These are phyloP conservation scores for Gallinago paraguaiae DNA, from an alignment of 2,113 vertebrate species.

Conservation along the genomic window DNA sequence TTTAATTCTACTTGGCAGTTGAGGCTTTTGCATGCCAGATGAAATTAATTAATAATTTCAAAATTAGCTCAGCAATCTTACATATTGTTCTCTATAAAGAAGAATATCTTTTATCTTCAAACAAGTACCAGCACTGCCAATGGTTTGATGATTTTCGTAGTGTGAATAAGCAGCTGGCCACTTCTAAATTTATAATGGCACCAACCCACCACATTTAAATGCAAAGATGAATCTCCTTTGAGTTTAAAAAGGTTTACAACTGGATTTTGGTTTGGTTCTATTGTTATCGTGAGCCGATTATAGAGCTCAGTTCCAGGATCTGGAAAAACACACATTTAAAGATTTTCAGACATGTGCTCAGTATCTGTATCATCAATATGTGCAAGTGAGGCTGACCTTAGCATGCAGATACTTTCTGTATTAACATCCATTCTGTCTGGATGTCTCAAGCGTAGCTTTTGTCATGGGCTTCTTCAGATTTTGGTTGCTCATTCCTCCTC, in stretches of 20 bases:
- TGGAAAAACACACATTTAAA: neutral
- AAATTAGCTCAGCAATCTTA: neutral
- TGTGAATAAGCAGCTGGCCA: neutral
- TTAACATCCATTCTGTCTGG: neutral
- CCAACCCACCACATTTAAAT: neutral
- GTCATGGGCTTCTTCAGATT: neutral
- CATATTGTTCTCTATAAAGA: neutral
- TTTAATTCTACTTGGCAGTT: neutral
- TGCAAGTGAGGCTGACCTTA: neutral
- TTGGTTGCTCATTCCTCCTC: neutral
- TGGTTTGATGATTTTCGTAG: neutral
- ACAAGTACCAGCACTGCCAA: neutral
- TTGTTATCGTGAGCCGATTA: neutral
- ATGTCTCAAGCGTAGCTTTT: neutral
- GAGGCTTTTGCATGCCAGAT: neutral
- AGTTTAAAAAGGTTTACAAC: neutral
- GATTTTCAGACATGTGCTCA: neutral
- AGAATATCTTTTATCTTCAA: neutral
- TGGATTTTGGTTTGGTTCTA: neutral
- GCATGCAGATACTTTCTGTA: neutral
- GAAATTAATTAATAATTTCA: neutral
- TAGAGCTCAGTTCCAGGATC: neutral
- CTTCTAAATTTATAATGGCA: neutral
- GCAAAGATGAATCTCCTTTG: neutral
- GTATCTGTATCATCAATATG: fast-evolving